phyloP scores from a whole-genome alignment of 1,140 invertebrate species.

The Penaeus vannamei region DNA sequence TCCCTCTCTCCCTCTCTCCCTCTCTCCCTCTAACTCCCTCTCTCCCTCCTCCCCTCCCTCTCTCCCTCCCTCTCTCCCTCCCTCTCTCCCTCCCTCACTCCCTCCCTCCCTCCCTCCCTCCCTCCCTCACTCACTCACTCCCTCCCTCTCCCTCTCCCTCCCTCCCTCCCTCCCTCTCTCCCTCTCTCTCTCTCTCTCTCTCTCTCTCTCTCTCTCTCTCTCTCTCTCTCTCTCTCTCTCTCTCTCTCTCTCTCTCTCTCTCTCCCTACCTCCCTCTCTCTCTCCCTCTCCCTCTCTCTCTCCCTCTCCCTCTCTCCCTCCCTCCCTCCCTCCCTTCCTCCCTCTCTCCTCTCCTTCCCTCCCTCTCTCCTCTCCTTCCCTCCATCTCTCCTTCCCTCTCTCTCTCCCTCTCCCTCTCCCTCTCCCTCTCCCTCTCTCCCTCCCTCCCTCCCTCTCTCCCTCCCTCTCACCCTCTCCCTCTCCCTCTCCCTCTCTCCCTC shows the following conservation, averaged over 20 bases:
- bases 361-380: neutral
- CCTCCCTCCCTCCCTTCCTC: neutral
- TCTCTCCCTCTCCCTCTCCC: conserved; percentile 45
- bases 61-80: neutral
- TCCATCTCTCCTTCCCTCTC: conserved; percentile 8
- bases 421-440: conserved; percentile 31
- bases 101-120: neutral
- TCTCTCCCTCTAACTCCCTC: neutral
- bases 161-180: neutral
- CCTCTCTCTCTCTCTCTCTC: too few species aligned
- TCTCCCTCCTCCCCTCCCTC: neutral
- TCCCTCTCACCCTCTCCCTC: neutral
- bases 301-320: neutral
- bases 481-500: neutral
- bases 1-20: neutral
- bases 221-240: neutral
- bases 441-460: conserved; percentile 19
- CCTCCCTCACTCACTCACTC: too few species aligned
- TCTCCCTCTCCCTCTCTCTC: neutral
- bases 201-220: neutral
- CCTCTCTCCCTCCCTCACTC: neutral
- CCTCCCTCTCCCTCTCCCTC: neutral
- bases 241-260: neutral
- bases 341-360: neutral
- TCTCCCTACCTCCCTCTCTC: neutral